phyloP scores from a whole-genome alignment of 2,888 invertebrate species.

The Cabera pusaria region DNA sequence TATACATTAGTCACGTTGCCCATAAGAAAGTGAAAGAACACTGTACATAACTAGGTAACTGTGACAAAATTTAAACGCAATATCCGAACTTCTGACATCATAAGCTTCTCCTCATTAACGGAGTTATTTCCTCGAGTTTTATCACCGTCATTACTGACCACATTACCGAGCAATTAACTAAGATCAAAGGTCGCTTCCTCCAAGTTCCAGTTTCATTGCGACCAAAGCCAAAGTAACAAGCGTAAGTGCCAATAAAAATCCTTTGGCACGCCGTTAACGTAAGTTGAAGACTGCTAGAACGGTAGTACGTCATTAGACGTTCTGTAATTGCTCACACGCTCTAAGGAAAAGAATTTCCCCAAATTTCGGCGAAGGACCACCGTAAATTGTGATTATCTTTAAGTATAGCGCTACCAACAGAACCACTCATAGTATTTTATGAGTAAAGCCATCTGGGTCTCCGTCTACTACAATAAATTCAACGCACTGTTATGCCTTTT shows the following conservation, averaged over 20 bases:
- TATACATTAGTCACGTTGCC: too few species aligned
- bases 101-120: slow-evolving; percentile 19
- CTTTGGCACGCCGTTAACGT: slow-evolving; percentile 49
- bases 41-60: too few species aligned
- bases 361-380: slow-evolving; percentile 61
- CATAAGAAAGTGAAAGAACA: too few species aligned
- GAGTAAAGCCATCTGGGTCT: slow-evolving; percentile 80
- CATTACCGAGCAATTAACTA: slow-evolving; percentile 39
- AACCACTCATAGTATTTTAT: slow-evolving; percentile 79
- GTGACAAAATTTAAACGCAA: too few species aligned
- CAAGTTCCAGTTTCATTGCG: slow-evolving; percentile 30
- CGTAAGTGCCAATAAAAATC: slow-evolving; percentile 49
- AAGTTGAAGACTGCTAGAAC: slow-evolving; percentile 37
- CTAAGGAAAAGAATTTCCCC: slow-evolving; percentile 61
- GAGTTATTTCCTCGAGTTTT: slow-evolving; percentile 28
- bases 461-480: slow-evolving; percentile 77
- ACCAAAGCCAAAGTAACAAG: slow-evolving; percentile 35
- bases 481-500: slow-evolving; percentile 77
- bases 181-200: slow-evolving; percentile 33
- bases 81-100: slow-evolving; percentile 11
- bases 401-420: slow-evolving; percentile 71
- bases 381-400: slow-evolving; percentile 82
- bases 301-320: slow-evolving; percentile 62
- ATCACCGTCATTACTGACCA: slow-evolving; percentile 26
- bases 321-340: slow-evolving; percentile 67